phyloP scores from a whole-genome alignment of 2,113 vertebrate genomes.

The Pagrus major region DNA sequence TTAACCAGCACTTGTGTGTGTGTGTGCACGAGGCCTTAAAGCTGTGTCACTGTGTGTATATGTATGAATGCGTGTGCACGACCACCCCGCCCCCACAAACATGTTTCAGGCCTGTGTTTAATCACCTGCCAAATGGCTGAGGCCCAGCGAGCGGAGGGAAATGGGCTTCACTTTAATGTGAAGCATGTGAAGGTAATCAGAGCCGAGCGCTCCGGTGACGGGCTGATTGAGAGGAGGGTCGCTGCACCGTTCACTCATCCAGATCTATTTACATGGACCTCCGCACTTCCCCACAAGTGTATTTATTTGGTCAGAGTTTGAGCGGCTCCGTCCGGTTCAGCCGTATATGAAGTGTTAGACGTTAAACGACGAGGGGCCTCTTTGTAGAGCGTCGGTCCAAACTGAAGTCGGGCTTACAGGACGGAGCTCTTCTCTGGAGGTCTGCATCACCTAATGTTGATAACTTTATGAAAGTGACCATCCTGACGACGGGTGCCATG shows the following conservation, averaged over 20 bases:
- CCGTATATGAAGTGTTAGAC: not conserved
- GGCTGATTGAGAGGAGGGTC: slow-evolving; percentile 25
- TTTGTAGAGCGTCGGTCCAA: not conserved
- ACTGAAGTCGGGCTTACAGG: not conserved
- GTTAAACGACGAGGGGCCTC: slow-evolving; percentile 21
- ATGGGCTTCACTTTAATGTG: not conserved
- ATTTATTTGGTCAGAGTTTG: slow-evolving; percentile 7
- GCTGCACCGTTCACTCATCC: slow-evolving; percentile 5
- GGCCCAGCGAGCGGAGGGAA: not conserved
- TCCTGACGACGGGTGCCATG: no score
- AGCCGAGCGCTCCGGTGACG: not conserved
- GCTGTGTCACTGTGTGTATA: not conserved
- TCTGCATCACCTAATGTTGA: not conserved
- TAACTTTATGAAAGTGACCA: not conserved
- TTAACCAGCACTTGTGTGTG: not conserved
- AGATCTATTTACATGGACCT: slow-evolving; percentile 23
- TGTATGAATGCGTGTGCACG: not conserved
- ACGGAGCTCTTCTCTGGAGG: not conserved
- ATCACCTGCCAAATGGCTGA: slow-evolving; percentile 25
- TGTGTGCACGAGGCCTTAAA: no score
- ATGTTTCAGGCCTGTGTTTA: slow-evolving; percentile 22
- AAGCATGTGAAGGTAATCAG: slow-evolving; percentile 56
- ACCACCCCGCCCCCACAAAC: not conserved
- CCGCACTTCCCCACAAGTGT: not conserved
- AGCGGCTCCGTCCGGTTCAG: slow-evolving; percentile 3